Conservation (phyloP, 2,888 invertebrate species). For the Rhingia campestris region DNA sequence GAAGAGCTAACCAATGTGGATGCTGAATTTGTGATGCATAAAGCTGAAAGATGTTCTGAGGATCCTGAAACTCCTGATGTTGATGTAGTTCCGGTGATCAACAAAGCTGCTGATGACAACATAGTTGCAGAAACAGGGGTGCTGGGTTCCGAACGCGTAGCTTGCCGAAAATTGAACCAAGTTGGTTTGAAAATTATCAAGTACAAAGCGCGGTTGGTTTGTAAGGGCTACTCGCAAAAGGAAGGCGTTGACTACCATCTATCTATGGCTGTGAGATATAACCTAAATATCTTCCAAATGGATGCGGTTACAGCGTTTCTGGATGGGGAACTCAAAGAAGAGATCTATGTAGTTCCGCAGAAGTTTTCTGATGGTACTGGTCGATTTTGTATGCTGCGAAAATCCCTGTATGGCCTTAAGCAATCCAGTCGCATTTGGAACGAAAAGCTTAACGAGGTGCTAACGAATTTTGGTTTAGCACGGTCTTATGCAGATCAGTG, state of each 20-base stretch:
- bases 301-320: conserved; percentile 58
- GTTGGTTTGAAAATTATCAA: conserved; percentile 8
- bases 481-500: no score
- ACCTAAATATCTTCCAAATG: conserved; percentile 49
- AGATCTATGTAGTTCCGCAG: conserved; percentile 59
- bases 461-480: no score
- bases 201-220: no score
- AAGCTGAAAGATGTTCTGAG: background rate
- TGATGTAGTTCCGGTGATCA: conserved; percentile 2
- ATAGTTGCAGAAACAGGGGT: background rate
- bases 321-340: conserved; percentile 14
- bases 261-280: conserved; percentile 28
- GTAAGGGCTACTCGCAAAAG: no score
- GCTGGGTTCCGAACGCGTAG: background rate
- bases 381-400: conserved; percentile 41
- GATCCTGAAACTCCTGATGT: background rate
- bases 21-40: background rate
- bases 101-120: conserved; percentile 1
- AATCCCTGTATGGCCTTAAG: conserved; percentile 55
- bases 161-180: conserved; percentile 3
- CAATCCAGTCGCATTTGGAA: conserved; percentile 74
- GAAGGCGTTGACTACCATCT: conserved; percentile 16
- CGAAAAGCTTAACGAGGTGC: conserved; percentile 39
- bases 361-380: conserved; percentile 43
- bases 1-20: background rate